Percentiles rank a stretch among this genome's conserved stretches.
phyloP scores from a whole-genome alignment of 2,113 vertebrate species.

The Pelecanus crispus region DNA sequence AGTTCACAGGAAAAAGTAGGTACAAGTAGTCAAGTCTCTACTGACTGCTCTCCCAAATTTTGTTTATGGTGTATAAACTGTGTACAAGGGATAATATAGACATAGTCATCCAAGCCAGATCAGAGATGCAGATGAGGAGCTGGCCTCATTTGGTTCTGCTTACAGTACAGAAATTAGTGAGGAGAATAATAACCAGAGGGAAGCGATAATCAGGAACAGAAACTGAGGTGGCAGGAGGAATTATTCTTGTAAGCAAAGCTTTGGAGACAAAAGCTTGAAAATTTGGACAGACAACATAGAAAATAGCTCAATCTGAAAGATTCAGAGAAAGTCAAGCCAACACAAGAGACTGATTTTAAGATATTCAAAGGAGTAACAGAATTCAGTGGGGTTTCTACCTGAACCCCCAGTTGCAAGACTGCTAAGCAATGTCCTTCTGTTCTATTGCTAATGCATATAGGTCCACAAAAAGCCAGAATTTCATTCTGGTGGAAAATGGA shows the following conservation, averaged over 20 bases:
- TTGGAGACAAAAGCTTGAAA: not conserved
- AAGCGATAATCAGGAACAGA: not conserved
- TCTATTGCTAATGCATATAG: not conserved
- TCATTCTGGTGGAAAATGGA: not conserved
- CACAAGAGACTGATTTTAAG: not conserved
- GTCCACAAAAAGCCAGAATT: not conserved
- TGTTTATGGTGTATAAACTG: not conserved
- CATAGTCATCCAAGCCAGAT: not conserved
- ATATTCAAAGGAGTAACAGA: not conserved
- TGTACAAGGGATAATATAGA: not conserved
- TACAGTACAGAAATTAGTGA: not conserved
- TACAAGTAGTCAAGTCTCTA: not conserved
- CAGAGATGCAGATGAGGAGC: not conserved
- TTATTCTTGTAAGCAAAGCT: not conserved
- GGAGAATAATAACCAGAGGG: not conserved
- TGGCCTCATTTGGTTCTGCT: not conserved
- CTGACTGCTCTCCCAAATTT: not conserved
- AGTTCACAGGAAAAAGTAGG: not conserved
- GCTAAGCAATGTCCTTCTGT: not conserved
- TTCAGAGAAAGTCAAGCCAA: not conserved
- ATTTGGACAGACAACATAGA: not conserved
- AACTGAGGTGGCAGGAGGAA: not conserved
- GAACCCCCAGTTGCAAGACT: not conserved
- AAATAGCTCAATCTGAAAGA: not conserved
- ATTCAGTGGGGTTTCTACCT: not conserved